phyloP scores from a whole-genome alignment of 2,888 invertebrate species.

The Drosophila kanekoi region DNA sequence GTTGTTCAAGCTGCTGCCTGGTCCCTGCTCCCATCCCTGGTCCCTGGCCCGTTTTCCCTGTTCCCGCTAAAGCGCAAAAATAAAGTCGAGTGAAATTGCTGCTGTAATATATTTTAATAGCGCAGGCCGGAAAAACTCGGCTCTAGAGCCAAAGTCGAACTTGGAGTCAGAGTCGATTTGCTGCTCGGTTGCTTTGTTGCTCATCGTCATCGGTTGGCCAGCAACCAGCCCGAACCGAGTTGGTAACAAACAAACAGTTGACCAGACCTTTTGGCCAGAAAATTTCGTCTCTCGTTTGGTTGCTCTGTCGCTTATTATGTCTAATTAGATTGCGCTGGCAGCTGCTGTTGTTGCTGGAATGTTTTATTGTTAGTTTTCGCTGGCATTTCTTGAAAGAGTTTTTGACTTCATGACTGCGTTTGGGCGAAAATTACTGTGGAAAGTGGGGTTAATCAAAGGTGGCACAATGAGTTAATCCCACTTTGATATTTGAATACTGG shows the following conservation, averaged over 20 bases:
- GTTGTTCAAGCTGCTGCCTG: constrained; percentile 17
- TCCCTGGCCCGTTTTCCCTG: not conserved
- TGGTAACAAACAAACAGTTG: constrained; percentile 53
- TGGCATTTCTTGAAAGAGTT: constrained; percentile 36
- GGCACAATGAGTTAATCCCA: constrained; percentile 40
- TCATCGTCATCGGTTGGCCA: constrained; percentile 30
- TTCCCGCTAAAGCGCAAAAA: constrained; percentile 67
- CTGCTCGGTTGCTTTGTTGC: constrained; percentile 13
- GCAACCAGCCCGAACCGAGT: constrained; percentile 22
- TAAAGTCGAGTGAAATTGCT: constrained; percentile 78
- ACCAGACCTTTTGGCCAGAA: constrained; percentile 64
- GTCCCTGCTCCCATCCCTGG: constrained; percentile 2
- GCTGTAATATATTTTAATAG: constrained; percentile 80
- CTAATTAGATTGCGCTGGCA: constrained; percentile 73
- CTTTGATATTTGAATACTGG: constrained; percentile 4
- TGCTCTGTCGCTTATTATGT: constrained; percentile 73
- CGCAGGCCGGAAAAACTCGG: constrained; percentile 54
- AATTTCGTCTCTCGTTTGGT: constrained; percentile 35
- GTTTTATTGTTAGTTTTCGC: constrained; percentile 32
- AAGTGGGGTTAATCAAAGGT: constrained; percentile 48
- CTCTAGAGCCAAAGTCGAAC: constrained; percentile 31
- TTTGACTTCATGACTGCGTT: constrained; percentile 19
- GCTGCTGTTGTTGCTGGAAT: constrained; percentile 31
- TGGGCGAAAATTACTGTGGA: constrained; percentile 33
- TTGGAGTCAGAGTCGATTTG: constrained; percentile 3